Percentiles rank a stretch among this genome's conserved stretches.
Evolutionary conservation across 30 jellyfish, hydroid and myxozoan genomes (phyloP).

Genomic region (Pseudorhiza aurosa): DNA sequence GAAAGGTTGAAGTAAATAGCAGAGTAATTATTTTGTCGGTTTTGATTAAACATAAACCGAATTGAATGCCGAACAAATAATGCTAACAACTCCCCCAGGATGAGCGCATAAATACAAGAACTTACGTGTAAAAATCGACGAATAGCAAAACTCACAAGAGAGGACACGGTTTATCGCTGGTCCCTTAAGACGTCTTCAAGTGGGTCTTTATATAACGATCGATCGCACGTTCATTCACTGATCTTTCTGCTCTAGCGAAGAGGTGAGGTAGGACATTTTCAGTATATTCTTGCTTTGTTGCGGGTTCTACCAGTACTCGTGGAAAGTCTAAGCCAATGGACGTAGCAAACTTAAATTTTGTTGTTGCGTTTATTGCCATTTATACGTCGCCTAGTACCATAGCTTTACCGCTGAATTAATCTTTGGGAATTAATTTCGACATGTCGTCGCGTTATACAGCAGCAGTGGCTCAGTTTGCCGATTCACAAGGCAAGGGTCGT

Average conservation of each 20-base stretch:
- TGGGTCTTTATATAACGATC: conserved; percentile 29
- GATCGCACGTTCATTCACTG: neutral
- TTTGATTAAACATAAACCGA: conserved; percentile 60
- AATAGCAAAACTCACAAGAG: conserved; percentile 33
- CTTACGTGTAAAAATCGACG: conserved; percentile 30
- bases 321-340: too few species aligned
- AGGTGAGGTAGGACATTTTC: too few species aligned
- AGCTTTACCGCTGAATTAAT: too few species aligned
- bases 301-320: too few species aligned
- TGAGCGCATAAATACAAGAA: conserved; percentile 50
- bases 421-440: too few species aligned
- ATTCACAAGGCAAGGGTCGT: too few species aligned
- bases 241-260: neutral
- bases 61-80: conserved; percentile 60
- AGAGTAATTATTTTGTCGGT: conserved; percentile 73
- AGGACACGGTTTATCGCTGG: neutral
- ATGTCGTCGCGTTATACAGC: too few species aligned
- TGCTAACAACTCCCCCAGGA: conserved; percentile 75
- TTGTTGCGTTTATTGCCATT: too few species aligned
- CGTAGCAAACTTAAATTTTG: too few species aligned
- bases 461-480: too few species aligned
- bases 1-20: conserved; percentile 51
- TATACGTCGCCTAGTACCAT: too few species aligned
- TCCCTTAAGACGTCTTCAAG: conserved; percentile 1
- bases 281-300: too few species aligned